phyloP scores from a whole-genome alignment of 2,888 invertebrate species.

The Calliopum simillimum region DNA sequence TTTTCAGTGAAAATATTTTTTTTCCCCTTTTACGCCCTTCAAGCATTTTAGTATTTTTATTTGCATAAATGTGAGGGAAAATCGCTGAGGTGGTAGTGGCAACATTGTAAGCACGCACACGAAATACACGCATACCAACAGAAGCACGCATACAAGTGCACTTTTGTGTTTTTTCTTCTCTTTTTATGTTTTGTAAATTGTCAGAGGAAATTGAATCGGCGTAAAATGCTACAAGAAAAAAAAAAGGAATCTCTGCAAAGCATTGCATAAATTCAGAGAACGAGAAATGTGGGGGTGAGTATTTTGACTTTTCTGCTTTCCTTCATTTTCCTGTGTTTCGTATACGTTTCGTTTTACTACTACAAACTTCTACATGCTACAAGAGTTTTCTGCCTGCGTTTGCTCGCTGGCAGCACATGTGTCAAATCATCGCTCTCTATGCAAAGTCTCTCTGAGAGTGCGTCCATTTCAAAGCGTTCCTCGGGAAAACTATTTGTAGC shows the following conservation, averaged over 20 bases:
- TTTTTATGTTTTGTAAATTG: too few relatives aligned
- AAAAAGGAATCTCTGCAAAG: too few relatives aligned
- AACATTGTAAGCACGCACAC: not conserved
- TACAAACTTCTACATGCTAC: not conserved
- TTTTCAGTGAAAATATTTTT: too few relatives aligned
- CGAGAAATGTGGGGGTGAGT: too few relatives aligned
- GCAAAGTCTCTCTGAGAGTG: too few relatives aligned
- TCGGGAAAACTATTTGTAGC: not conserved
- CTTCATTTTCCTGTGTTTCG: not conserved
- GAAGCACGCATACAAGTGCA: not conserved
- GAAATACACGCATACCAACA: not conserved
- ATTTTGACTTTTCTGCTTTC: not conserved
- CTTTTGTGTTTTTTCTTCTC: too few relatives aligned
- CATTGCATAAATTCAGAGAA: too few relatives aligned
- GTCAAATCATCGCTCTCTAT: not conserved
- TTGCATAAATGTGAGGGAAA: not conserved
- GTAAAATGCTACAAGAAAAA: too few relatives aligned
- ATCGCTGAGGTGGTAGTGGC: not conserved
- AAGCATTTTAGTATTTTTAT: not conserved
- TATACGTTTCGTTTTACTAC: conserved; percentile 6
- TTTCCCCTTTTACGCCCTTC: not conserved
- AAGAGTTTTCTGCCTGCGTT: conserved; percentile 2
- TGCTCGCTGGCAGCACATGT: conserved; percentile 5
- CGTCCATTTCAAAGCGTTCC: not conserved
- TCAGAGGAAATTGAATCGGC: too few relatives aligned